Evolutionary conservation across 2,113 vertebrate genomes (phyloP), one percentile per base, ranked within the genome.

Genomic region (Dicerorhinus sumatrensis): DNA sequence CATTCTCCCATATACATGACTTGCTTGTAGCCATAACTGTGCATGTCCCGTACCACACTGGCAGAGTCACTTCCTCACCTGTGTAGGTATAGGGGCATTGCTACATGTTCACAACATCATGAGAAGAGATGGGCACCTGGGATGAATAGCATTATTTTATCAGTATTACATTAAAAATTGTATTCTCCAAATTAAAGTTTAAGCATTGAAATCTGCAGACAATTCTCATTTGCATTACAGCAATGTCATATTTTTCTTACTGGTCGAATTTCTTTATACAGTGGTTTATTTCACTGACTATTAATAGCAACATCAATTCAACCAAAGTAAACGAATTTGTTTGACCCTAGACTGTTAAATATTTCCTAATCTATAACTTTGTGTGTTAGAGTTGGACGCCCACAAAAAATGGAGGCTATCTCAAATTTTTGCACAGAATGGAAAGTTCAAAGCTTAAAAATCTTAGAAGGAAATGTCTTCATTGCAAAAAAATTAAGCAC

Each of bases 91-190:
- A 12, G 23, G 42, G 18, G 2, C 29, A 63, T 36, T 62, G 33
- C 27, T 9, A 25, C 6, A 2, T 63, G 25, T 31, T 88, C 65
- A 80, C 9, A 36, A 11, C 2, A 70, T 33, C 20, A 36, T 18
- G 11, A 63, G 31, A 85, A 81, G 8, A 75, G 25, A 81, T 21
- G 36, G 39, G 5, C 42, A 70, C 18, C 4, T 5, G 42, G 42
- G 5, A 80, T 5, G 23, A 84, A 79, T 13, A 91, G 29, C 65
- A 65, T 42, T 51, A 85, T 92, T 56, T 80, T 91, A n/a, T 75
- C n/a, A 89, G 21, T 92, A 96, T 81, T 69, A 51, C n/a, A n/a
- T 63, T 29, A n/a, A 73, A 92, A 89, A 89, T 20, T 82, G 4
- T 39, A 56, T 69, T 56, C 46, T 67, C 31, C 4, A 25, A 72